Percentiles rank a stretch among this genome's conserved stretches.
Evolutionary conservation across 2,888 invertebrate genomes (phyloP).

Genomic region (Germaria angustata): DNA sequence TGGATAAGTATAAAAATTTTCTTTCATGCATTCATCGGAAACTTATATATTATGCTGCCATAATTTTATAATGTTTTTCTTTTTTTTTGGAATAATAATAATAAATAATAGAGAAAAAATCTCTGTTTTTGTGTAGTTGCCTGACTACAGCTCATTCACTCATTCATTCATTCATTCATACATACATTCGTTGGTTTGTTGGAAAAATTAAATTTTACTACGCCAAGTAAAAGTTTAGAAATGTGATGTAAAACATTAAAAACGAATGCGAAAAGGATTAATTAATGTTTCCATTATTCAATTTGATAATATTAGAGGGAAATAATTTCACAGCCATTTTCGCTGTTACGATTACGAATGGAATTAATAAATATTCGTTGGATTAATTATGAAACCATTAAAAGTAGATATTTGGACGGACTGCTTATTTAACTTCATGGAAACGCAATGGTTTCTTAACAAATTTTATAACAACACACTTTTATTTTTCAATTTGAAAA

Average conservation of each 20-base stretch:
- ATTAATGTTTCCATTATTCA: conserved; percentile 11
- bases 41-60: neutral
- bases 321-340: conserved; percentile 1
- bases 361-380: neutral
- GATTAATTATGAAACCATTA: conserved; percentile 15
- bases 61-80: neutral
- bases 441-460: conserved; percentile 21
- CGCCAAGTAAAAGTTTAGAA: conserved; percentile 34
- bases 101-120: neutral
- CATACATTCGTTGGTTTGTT: neutral
- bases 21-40: neutral
- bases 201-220: conserved; percentile 6
- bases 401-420: neutral
- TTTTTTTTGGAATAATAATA: neutral
- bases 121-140: conserved; percentile 1
- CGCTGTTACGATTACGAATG: neutral
- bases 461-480: neutral
- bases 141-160: conserved; percentile 37
- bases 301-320: conserved; percentile 1
- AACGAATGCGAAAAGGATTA: conserved; percentile 1
- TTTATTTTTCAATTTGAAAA: neutral
- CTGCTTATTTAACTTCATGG: neutral
- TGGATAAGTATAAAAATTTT: conserved; percentile 4
- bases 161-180: conserved; percentile 13
- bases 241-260: conserved; percentile 7